Percentiles rank a stretch among this genome's conserved stretches.
phyloP scores from a whole-genome alignment of 2,888 invertebrate species.

The Unio pictorum region DNA sequence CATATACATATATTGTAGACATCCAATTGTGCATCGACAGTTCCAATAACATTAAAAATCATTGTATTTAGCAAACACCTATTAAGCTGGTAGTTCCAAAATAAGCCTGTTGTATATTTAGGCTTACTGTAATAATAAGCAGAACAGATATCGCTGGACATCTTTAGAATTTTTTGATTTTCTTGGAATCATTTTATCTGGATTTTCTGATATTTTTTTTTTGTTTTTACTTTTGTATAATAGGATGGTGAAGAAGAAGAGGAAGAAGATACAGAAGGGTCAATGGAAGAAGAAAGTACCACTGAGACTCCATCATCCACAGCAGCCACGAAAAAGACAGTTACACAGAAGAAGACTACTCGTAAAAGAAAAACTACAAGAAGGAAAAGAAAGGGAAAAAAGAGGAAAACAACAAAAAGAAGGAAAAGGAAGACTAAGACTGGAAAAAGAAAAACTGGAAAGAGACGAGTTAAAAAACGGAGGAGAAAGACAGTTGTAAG shows the following conservation, averaged over 20 bases:
- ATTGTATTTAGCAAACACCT: no score
- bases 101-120: no score
- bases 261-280: conserved; percentile 17
- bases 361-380: conserved; percentile 27
- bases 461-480: conserved; percentile 12
- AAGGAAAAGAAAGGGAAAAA: conserved; percentile 32
- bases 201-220: no score
- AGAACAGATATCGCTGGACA: no score
- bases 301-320: conserved; percentile 21
- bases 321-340: conserved; percentile 25
- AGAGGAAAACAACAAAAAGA: conserved; percentile 25
- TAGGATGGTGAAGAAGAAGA: conserved; percentile 14
- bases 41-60: no score
- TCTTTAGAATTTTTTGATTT: no score
- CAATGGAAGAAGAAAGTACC: conserved; percentile 19
- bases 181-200: no score
- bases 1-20: no score
- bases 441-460: conserved; percentile 19
- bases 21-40: no score
- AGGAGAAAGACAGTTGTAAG: conserved; percentile 11
- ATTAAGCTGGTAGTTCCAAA: no score
- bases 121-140: no score
- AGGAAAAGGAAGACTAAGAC: conserved; percentile 19
- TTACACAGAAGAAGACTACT: conserved; percentile 26
- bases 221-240: neutral